A percentile compares a stretch with the other conserved stretches of the same genome.
phyloP scores from a whole-genome alignment of 2,113 vertebrate genomes.

The Apteryx owenii region DNA sequence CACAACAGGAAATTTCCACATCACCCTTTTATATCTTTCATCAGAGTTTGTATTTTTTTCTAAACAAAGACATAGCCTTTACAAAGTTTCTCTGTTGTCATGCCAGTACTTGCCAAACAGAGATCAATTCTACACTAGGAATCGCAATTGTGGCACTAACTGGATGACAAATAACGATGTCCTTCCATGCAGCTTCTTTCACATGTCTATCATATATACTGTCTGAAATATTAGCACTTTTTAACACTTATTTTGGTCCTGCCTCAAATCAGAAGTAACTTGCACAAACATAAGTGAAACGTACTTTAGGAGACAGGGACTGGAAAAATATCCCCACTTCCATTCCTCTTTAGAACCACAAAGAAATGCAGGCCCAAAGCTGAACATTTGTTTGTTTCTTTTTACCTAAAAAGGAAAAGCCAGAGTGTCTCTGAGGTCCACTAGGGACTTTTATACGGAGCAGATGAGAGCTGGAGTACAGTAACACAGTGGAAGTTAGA shows the following conservation, averaged over 20 bases:
- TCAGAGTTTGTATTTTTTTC: constrained; percentile 1
- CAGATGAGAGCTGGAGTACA: background rate
- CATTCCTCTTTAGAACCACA: constrained; percentile 14
- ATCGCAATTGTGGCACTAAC: background rate
- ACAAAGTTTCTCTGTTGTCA: background rate
- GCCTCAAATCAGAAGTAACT: background rate
- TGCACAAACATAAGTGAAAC: background rate
- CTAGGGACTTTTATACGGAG: background rate
- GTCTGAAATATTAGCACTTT: background rate
- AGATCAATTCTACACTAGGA: background rate
- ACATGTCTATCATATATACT: background rate
- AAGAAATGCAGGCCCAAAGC: background rate
- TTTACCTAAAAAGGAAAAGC: constrained; percentile 40
- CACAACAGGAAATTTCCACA: background rate
- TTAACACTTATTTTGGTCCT: background rate
- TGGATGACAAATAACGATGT: background rate
- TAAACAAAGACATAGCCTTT: background rate
- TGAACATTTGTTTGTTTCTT: constrained; percentile 13
- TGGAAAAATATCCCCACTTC: background rate
- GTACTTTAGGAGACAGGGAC: background rate
- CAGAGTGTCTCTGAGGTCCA: background rate
- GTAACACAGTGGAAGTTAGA: background rate
- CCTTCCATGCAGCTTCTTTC: background rate
- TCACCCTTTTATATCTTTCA: background rate
- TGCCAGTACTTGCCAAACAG: constrained; percentile 17